A percentile compares a stretch with the other conserved stretches of the same genome.
Conservation (phyloP, 2,113 vertebrate species). For the Aegypius monachus region DNA sequence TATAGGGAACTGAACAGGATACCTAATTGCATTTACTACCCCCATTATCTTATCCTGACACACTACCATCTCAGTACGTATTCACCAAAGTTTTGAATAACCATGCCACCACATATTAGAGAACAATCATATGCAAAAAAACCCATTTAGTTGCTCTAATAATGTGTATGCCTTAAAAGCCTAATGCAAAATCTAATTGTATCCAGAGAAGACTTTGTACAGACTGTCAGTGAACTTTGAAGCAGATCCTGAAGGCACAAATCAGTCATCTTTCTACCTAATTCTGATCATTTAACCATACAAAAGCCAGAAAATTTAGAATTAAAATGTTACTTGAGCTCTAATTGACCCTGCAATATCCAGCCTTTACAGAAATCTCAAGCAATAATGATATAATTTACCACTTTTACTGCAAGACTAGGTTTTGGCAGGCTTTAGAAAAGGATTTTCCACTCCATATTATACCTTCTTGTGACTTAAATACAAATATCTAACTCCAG, state of each 20-base stretch:
- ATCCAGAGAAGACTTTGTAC: neutral
- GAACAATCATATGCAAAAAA: neutral
- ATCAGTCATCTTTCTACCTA: neutral
- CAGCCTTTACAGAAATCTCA: neutral
- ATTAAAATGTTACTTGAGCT: neutral
- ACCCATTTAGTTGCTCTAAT: neutral
- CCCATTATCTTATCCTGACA: neutral
- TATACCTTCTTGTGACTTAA: neutral
- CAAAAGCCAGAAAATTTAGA: neutral
- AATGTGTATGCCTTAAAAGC: neutral
- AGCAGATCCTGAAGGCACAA: neutral
- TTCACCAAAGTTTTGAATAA: neutral
- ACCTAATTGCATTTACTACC: neutral
- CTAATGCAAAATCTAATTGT: neutral
- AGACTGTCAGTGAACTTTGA: neutral
- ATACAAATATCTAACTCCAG: neutral
- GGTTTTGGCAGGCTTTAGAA: neutral
- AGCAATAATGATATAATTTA: neutral
- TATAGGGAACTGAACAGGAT: neutral
- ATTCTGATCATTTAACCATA: neutral
- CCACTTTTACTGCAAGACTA: neutral
- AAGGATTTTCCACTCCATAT: neutral
- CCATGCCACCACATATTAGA: neutral
- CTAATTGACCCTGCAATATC: neutral
- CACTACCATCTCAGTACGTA: neutral